Percentiles rank a stretch among this genome's conserved stretches.
These are phyloP conservation scores for Molossus molossus DNA, from an alignment of 2,797 vertebrate species.

Conservation along the genomic window DNA sequence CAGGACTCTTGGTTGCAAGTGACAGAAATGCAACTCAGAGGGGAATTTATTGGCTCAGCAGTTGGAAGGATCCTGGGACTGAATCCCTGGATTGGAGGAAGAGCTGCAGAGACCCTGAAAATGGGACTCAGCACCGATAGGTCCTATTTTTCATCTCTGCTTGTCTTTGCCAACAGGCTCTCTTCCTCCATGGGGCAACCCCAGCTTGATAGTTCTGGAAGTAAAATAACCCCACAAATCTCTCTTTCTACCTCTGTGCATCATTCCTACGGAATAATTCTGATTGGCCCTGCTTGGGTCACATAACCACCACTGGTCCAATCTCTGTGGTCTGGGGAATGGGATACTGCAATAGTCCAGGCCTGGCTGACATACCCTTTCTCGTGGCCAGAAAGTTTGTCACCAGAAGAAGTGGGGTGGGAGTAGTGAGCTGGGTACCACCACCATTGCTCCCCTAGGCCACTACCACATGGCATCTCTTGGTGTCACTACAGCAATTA, in stretches of 20 bases:
- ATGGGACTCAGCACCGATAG: too few relatives aligned
- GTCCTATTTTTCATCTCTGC: background rate
- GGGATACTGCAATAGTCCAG: background rate
- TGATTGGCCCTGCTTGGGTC: background rate
- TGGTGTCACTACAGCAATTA: background rate
- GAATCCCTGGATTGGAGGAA: background rate
- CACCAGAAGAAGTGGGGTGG: too few relatives aligned
- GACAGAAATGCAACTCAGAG: background rate
- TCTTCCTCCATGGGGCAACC: background rate
- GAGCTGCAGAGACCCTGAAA: background rate
- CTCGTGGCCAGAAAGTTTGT: background rate
- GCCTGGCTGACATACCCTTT: background rate
- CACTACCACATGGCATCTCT: fast-evolving
- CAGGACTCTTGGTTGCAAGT: background rate
- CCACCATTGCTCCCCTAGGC: too few relatives aligned
- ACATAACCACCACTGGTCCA: background rate
- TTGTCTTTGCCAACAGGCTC: background rate
- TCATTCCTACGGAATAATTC: background rate
- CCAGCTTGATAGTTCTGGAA: background rate
- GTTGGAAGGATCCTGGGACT: background rate
- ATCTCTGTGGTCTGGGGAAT: background rate
- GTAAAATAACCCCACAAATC: background rate
- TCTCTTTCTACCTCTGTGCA: background rate
- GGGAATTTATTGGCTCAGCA: too few relatives aligned
- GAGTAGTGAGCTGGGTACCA: background rate